These are phyloP conservation scores for Chiloscyllium plagiosum DNA, from an alignment of 2,113 vertebrate species.

Conservation along the genomic window DNA sequence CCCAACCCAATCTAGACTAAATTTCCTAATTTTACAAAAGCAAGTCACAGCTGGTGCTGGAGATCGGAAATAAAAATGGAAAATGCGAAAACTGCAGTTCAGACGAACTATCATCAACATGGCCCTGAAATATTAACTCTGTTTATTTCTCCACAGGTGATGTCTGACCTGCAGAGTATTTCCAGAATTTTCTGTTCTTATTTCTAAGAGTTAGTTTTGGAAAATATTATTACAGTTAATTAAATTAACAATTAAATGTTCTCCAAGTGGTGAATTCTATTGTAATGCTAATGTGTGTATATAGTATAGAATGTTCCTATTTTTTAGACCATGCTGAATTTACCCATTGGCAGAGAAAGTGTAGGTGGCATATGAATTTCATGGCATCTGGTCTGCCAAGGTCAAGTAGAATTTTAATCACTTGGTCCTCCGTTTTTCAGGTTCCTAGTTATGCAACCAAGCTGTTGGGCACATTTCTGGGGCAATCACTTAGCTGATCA, in stretches of 20 bases:
- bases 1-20: not conserved
- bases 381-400: no score
- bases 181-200: not conserved
- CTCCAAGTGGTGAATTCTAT: not conserved
- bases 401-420: no score
- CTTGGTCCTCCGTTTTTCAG: no score
- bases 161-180: not conserved
- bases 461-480: no score
- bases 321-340: not conserved
- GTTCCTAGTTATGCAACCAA: no score
- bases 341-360: no score
- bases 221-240: not conserved
- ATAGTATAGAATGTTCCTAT: not conserved
- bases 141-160: not conserved
- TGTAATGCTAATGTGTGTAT: not conserved
- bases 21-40: not conserved
- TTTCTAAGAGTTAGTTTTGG: not conserved
- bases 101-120: not conserved
- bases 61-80: not conserved
- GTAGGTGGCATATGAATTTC: no score
- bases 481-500: no score
- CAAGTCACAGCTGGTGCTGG: not conserved
- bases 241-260: not conserved
- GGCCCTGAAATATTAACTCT: not conserved
- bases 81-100: not conserved